A percentile compares a stretch with the other conserved stretches of the same genome.
phyloP scores from a whole-genome alignment of 2,888 invertebrate genomes.

The Ceriagrion tenellum region DNA sequence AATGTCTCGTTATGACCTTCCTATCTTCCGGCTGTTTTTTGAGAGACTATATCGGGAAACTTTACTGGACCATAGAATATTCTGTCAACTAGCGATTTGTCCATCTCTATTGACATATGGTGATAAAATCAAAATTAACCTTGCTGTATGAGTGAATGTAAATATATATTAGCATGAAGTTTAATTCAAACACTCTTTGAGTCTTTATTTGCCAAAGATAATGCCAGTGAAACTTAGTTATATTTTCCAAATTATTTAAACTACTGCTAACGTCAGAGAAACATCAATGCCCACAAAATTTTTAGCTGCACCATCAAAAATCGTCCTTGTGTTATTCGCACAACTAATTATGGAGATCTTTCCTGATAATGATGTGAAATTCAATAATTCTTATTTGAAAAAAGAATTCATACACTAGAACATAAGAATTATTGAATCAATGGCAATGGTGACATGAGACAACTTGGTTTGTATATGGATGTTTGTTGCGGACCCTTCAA shows the following conservation, averaged over 20 bases:
- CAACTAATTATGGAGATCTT: neutral
- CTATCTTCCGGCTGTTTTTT: neutral
- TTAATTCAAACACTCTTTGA: neutral
- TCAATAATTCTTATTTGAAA: neutral
- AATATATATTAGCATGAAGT: slow-evolving; percentile 46
- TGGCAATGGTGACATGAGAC: neutral
- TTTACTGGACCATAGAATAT: neutral
- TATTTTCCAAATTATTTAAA: neutral
- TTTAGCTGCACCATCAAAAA: neutral
- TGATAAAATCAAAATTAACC: neutral
- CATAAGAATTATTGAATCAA: neutral
- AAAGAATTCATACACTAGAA: neutral
- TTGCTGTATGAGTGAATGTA: neutral
- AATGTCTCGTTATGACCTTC: neutral
- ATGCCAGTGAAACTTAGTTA: neutral
- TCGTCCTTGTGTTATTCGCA: neutral
- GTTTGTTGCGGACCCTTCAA: neutral
- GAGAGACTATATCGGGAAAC: neutral
- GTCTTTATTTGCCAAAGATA: neutral
- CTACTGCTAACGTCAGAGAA: neutral
- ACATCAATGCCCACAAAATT: neutral
- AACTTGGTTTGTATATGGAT: neutral
- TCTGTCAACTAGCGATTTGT: neutral
- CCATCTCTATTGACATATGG: no score
- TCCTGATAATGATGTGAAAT: neutral